Base-by-base conservation (phyloP, 2,888 invertebrate species). In the Camponotus fellah region DNA sequence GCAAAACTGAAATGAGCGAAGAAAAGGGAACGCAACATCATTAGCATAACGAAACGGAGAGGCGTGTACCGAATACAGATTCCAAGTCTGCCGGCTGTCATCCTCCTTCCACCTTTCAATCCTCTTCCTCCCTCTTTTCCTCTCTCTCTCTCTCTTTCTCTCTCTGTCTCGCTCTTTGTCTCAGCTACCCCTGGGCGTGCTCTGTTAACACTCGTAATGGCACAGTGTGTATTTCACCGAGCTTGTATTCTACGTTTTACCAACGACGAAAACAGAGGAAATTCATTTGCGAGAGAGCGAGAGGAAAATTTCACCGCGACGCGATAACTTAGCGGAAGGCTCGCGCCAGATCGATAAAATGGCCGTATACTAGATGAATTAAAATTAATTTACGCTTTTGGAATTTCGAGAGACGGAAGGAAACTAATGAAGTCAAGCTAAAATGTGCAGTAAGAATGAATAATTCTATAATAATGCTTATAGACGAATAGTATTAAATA, bases 11-110 rank as follows among this genome's bases (percentile, higher is more conserved):
- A 90, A 85, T 82, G 84, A 82, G 71, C 74, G 77, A 69, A 77
- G 87, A 85, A 85, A 82, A 86, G 85, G 68, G 83, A 75, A 75
- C 86, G 71, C 85, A 85, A 84, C 85, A 84, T 77, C 86, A 91
- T 91, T 91, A 91, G 87, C 91, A 91, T 91, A 91, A 90, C 86
- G 86, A 90, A 91, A 91, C 88, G 85, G 76, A 68, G 88, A 86
- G 85, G 85, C 89, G 86, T 87, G 91, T 86, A 43, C 83, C 74
- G 89, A 90, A 88, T 90, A 62, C 76, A 74, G 81, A 89, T 88
- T 84, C 56, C 71, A 65, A 53, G 82, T 80, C 83, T 79, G 66
- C 72, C 64, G 74, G n/a, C 69, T 71, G 56, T 37, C 49, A 32
- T 46, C 71, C 77, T 68, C 84, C 43, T 66, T 77, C 83, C 46